These are phyloP conservation scores for Bombus pascuorum DNA, from an alignment of 1,140 invertebrate genomes.

Conservation along the genomic window DNA sequence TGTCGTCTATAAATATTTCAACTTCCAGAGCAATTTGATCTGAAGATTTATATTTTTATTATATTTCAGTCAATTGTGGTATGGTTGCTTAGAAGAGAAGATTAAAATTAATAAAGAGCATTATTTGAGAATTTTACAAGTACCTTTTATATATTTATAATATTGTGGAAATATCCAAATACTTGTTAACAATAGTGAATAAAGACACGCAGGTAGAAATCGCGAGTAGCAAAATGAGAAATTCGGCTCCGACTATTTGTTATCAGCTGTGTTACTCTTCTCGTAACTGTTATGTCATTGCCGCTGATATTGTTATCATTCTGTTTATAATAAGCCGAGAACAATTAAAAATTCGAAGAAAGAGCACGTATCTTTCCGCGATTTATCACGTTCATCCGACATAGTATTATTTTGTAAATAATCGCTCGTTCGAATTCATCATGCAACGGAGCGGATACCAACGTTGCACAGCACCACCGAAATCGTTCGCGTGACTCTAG, in stretches of 20 bases:
- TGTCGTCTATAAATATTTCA: neutral
- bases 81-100: too few species aligned
- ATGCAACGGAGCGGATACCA: neutral
- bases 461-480: neutral
- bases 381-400: neutral
- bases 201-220: too few species aligned
- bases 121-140: too few species aligned
- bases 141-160: too few species aligned
- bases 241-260: neutral
- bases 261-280: neutral
- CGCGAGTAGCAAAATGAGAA: neutral
- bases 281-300: neutral
- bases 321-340: neutral
- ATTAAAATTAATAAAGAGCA: too few species aligned
- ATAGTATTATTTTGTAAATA: neutral
- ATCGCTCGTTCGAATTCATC: neutral
- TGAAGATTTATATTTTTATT: too few species aligned
- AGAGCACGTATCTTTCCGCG: neutral
- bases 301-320: neutral
- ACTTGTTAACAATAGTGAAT: too few species aligned
- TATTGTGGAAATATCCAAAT: too few species aligned
- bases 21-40: too few species aligned
- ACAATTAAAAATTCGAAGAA: neutral
- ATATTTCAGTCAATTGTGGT: too few species aligned
- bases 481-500: slow-evolving; percentile 28